Evolutionary conservation across 2,113 vertebrate species (phyloP).

Genomic region (Paracanthobrama guichenoti): DNA sequence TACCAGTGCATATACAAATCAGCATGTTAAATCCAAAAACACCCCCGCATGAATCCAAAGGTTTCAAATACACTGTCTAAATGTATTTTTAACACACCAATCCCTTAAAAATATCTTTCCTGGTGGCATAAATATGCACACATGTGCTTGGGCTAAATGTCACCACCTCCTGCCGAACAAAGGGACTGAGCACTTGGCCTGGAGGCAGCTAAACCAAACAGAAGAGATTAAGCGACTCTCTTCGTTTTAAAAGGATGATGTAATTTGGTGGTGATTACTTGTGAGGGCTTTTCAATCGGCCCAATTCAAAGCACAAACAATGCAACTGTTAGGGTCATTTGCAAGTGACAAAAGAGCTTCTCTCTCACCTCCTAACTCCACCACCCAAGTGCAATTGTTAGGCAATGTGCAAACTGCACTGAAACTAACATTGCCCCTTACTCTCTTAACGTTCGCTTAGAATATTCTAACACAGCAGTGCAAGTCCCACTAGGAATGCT

Average conservation of each 20-base stretch:
- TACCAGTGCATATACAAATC: not conserved
- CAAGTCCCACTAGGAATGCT: not conserved
- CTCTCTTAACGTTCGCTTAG: constrained; percentile 36
- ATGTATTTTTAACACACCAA: constrained; percentile 15
- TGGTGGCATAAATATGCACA: constrained; percentile 27
- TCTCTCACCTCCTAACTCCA: constrained; percentile 58
- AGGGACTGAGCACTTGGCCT: constrained; percentile 61
- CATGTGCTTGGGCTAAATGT: constrained; percentile 66
- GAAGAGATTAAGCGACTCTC: constrained; percentile 62
- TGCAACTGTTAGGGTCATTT: constrained; percentile 70
- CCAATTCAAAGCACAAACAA: constrained; percentile 67
- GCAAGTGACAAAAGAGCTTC: constrained; percentile 64
- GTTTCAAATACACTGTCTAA: not conserved
- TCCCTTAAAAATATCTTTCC: constrained; percentile 15
- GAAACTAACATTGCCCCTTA: constrained; percentile 51
- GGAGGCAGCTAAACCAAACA: constrained; percentile 65
- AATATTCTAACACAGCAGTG: constrained; percentile 40
- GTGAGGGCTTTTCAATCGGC: constrained; percentile 50
- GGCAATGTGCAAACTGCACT: constrained; percentile 50
- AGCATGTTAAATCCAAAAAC: not conserved
- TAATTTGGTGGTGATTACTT: constrained; percentile 75
- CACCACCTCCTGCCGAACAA: constrained; percentile 70
- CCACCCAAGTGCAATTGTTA: constrained; percentile 64
- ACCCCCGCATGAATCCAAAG: not conserved
- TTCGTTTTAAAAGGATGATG: constrained; percentile 72